Base-by-base conservation (phyloP, 2,888 invertebrate species). In the Epiblema foenella region DNA sequence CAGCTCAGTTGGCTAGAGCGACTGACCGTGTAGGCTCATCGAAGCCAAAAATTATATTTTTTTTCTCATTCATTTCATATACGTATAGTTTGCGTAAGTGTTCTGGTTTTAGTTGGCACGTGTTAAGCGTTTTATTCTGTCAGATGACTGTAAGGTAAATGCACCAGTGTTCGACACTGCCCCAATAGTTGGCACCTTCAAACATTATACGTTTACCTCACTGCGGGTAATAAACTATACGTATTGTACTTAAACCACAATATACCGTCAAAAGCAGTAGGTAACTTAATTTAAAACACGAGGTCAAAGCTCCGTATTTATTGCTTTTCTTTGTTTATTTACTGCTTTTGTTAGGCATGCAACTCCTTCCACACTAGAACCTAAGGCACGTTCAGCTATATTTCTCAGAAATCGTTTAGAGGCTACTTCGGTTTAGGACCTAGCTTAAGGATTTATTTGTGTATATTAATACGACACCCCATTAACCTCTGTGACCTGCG, bases 401-500 rank as follows among this genome's bases (percentile, higher is more conserved):
- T 52, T 58, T 69, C 69, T 58, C 0, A 57, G 69, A 69, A 69
- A 64, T 65, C 69, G 64, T 65, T 69, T 51, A 58, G 18, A 63
- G 49, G 57, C 58, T 68, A 29, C 49, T 20, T 64, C 52, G 51
- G 42, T 39, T 58, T 11, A 39, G 51, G 49, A 69, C n/a, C 62
- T 62, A 54, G 18, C 18, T 42, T 17, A 12, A 7, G 56, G 51
- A 58, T 69, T 58, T 65, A 65, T 69, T 64, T 58, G 64, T 42
- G 39, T 42, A 69, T 69, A 64, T 56, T 64, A 51, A 49, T 64
- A 57, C 39, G 69, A 64, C 69, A 58, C 57, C 60, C 64, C 57
- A 58, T 69, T 65, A 58, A 69, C 69, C 69, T 59, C 52, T 33
- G 15, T 29, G 52, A 65, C 58, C 59, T 59, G 39, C 64, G 10